phyloP scores from a whole-genome alignment of 2,797 vertebrate species.

The Sebastes goodei region DNA sequence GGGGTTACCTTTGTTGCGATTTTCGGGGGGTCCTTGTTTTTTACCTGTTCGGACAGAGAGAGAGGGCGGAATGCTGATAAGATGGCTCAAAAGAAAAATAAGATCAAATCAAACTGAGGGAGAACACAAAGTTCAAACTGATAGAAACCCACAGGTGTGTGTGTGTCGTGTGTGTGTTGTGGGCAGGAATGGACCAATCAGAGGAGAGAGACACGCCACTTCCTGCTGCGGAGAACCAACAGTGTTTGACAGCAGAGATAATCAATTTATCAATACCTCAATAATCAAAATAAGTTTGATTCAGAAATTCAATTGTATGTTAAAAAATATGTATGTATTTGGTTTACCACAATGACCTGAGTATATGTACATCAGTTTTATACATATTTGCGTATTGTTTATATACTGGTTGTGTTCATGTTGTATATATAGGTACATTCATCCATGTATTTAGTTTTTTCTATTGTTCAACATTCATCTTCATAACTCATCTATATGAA shows the following conservation, averaged over 20 bases:
- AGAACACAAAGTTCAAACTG: slow-evolving; percentile 78
- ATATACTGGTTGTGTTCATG: neutral
- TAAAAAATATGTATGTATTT: neutral
- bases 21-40: slow-evolving; percentile 99
- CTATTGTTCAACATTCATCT: neutral
- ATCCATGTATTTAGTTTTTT: neutral
- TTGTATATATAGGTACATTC: neutral
- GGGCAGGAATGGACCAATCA: slow-evolving; percentile 73
- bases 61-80: slow-evolving; percentile 92
- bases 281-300: neutral
- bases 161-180: slow-evolving; percentile 67
- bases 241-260: neutral
- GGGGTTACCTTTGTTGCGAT: slow-evolving; percentile 99
- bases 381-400: neutral
- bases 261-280: neutral
- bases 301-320: neutral
- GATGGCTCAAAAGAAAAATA: slow-evolving; percentile 84
- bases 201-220: slow-evolving; percentile 59
- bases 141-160: slow-evolving; percentile 77
- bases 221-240: slow-evolving; percentile 43
- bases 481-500: neutral
- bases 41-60: slow-evolving; percentile 99
- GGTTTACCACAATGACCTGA: neutral
- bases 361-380: neutral
- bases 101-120: slow-evolving; percentile 79